These are phyloP conservation scores for Pygoscelis antarcticus DNA, from an alignment of 2,113 vertebrate species.

Conservation along the genomic window DNA sequence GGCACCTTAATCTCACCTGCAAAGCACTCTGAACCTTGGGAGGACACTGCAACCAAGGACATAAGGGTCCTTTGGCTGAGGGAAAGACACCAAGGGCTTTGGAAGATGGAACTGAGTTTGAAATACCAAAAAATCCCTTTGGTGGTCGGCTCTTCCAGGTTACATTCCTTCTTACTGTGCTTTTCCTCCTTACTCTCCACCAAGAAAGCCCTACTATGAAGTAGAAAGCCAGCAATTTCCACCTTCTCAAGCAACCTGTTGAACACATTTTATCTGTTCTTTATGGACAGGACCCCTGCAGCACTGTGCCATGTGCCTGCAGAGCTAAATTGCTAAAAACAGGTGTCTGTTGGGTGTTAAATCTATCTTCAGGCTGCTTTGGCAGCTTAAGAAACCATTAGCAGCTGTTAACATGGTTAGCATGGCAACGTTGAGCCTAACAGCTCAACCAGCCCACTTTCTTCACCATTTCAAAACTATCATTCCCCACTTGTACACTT, in stretches of 20 bases:
- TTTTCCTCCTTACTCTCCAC: neutral
- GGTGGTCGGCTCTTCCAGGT: neutral
- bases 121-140: neutral
- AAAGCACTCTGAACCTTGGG: neutral
- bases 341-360: constrained; percentile 30
- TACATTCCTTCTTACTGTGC: neutral
- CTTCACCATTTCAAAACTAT: neutral
- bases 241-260: neutral
- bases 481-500: neutral
- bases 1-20: neutral
- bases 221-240: neutral
- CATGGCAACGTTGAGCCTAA: neutral
- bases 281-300: neutral
- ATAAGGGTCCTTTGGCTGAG: fast-evolving
- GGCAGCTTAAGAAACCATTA: constrained; percentile 47
- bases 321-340: neutral
- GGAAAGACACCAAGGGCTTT: neutral
- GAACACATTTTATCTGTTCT: neutral
- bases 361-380: neutral
- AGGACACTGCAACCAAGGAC: neutral
- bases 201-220: neutral
- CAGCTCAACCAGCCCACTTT: neutral
- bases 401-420: constrained; percentile 40
- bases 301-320: neutral
- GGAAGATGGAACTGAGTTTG: neutral